Conservation (phyloP, 2,797 vertebrate genomes). For the Megalops cyprinoides region DNA sequence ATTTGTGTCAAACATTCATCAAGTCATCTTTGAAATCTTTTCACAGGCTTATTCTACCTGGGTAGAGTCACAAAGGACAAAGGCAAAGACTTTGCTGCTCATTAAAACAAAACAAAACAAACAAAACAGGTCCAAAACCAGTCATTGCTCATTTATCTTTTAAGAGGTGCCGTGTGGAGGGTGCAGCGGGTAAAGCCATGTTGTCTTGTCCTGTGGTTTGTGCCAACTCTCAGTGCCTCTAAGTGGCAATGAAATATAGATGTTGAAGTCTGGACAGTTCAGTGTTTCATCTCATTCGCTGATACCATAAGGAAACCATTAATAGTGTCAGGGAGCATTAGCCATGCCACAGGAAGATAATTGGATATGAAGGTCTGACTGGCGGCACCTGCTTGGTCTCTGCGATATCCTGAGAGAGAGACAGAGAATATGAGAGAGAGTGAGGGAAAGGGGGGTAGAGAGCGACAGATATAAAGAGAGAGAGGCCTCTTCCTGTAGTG, state of each 20-base stretch:
- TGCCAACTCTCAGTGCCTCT: conserved; percentile 58
- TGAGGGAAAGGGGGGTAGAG: neutral
- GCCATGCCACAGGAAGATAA: conserved; percentile 73
- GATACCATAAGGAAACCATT: conserved; percentile 80
- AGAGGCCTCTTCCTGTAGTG: neutral
- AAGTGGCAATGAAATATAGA: conserved; percentile 81
- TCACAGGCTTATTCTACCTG: neutral
- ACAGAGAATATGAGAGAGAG: neutral
- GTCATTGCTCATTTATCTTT: conserved; percentile 69
- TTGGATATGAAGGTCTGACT: conserved; percentile 75
- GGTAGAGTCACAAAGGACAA: conserved; percentile 3
- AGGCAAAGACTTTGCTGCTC: conserved; percentile 28
- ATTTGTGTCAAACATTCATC: conserved; percentile 11
- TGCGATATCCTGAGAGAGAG: neutral
- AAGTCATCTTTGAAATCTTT: neutral
- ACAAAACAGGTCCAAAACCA: conserved; percentile 8
- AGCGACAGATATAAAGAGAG: neutral
- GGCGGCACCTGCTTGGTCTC: conserved; percentile 78
- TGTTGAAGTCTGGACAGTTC: conserved; percentile 74
- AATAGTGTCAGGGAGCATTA: conserved; percentile 81
- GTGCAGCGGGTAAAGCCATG: conserved; percentile 50
- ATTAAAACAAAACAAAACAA: conserved; percentile 19
- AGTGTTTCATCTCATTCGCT: conserved; percentile 76
- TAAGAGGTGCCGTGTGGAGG: conserved; percentile 63
- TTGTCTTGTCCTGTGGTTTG: conserved; percentile 54